These are phyloP conservation scores for Ranitomeya variabilis DNA, from an alignment of 2,113 vertebrate species.

Conservation along the genomic window DNA sequence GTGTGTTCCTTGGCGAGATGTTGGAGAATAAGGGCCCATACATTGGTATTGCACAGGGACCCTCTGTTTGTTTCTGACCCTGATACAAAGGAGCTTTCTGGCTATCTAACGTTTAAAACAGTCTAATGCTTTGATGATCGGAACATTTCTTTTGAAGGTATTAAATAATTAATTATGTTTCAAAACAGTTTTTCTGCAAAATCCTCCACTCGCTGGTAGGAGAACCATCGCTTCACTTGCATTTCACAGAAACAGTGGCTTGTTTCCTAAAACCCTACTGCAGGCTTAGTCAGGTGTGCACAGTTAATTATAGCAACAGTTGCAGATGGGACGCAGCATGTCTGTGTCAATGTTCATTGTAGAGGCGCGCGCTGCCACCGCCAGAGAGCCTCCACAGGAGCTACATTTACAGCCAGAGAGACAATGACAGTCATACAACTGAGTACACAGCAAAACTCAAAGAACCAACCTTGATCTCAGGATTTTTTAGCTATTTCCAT, in stretches of 20 bases:
- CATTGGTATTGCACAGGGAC: no score
- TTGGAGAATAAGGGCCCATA: no score
- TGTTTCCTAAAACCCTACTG: background rate
- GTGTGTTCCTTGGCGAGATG: no score
- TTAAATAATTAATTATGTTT: background rate
- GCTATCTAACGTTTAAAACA: background rate
- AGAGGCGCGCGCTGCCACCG: background rate
- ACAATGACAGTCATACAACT: background rate
- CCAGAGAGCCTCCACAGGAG: background rate
- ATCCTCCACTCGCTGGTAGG: background rate
- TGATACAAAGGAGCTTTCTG: background rate
- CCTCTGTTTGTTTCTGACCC: no score
- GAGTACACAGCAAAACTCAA: background rate
- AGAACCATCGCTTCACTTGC: background rate
- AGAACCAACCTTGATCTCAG: background rate
- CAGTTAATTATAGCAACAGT: constrained; percentile 28
- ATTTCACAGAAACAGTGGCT: background rate
- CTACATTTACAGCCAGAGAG: constrained; percentile 11
- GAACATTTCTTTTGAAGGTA: background rate
- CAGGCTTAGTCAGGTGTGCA: constrained; percentile 2
- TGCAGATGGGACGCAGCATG: constrained; percentile 25
- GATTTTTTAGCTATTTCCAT: background rate
- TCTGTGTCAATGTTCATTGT: constrained; percentile 22
- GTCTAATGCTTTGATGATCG: background rate
- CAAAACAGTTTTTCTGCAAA: background rate